Evolutionary conservation across 2,888 invertebrate species (phyloP), one percentile per base, ranked within the genome.

Genomic region (Trichopoda pennipes): DNA sequence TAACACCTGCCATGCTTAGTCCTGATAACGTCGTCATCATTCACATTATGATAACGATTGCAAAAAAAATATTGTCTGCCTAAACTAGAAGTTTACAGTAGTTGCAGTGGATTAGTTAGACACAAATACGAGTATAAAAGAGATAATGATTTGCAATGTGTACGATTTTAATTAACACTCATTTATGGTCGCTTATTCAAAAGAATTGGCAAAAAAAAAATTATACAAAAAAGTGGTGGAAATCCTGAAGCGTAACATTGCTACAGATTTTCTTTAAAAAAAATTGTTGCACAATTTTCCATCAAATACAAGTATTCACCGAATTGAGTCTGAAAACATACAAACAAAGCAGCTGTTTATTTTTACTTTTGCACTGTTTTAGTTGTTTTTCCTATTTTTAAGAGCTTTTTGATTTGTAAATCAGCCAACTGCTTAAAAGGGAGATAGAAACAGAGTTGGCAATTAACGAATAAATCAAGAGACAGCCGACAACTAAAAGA

Each of bases 161-260:
- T 17, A 53, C 28, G 16, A 42, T 32, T 35, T 63, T 58, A 61
- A 74, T 74, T 80, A 69, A 47, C 21, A 49, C 66, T 32, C 32
- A 60, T 63, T 64, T 35, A 53, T 73, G 28, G 53, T 53, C 19
- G 53, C 73, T 80, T n/a, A 17, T 60, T 61, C 12, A 53, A 38
- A 38, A 38, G 12, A 38, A 38, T 1, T 38, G 3, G 2, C 38
- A 16, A 47, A 58, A 58, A 49, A 66, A 44, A 70, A 63, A n/a
- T 28, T 1, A 9, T 42, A 68, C 61, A 56, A 44, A 66, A 72
- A 49, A 58, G 3, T 64, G 35, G 42, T 38, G 38, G 32, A 72
- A 80, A 80, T 70, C 58, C 51, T 44, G 58, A 69, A 81, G 73
- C 81, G 74, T 81, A 81, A 77, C 76, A 81, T 68, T 81, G 68